Percentiles rank a stretch among this genome's conserved stretches.
Conservation (phyloP, 2,797 vertebrate species). For the Pseudochirops cupreus region DNA sequence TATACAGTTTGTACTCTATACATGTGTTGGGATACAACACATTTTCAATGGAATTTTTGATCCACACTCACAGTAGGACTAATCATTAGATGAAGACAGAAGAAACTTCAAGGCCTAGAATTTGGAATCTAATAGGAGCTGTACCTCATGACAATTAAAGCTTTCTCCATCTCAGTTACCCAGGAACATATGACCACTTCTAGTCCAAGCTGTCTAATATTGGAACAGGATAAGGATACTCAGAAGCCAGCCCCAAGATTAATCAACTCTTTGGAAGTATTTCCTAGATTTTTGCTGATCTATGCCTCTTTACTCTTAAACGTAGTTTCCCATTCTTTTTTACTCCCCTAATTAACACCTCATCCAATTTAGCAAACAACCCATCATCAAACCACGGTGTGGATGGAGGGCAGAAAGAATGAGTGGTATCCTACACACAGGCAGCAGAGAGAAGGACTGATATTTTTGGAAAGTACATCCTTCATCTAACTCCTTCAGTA, state of each 20-base stretch:
- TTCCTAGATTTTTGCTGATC: neutral
- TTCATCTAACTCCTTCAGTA: slow-evolving; percentile 72
- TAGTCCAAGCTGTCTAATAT: neutral
- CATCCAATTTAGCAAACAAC: neutral
- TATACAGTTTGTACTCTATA: neutral
- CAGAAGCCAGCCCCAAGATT: neutral
- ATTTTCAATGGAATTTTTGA: too few relatives aligned
- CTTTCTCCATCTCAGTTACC: neutral
- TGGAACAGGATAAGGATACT: neutral
- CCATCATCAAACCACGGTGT: neutral
- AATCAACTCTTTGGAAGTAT: neutral
- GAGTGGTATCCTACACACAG: neutral
- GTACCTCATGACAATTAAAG: neutral
- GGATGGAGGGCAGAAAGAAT: neutral
- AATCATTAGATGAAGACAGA: neutral
- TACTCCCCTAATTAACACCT: neutral
- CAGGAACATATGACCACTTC: neutral
- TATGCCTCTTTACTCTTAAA: neutral
- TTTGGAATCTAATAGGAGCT: neutral
- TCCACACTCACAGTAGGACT: neutral
- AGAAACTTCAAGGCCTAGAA: neutral
- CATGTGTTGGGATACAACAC: too few relatives aligned
- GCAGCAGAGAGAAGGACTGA: neutral
- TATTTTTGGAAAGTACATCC: slow-evolving; percentile 40
- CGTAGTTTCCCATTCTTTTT: neutral